Evolutionary conservation across 1,140 invertebrate species (phyloP).

Genomic region (Archivesica marissinica): DNA sequence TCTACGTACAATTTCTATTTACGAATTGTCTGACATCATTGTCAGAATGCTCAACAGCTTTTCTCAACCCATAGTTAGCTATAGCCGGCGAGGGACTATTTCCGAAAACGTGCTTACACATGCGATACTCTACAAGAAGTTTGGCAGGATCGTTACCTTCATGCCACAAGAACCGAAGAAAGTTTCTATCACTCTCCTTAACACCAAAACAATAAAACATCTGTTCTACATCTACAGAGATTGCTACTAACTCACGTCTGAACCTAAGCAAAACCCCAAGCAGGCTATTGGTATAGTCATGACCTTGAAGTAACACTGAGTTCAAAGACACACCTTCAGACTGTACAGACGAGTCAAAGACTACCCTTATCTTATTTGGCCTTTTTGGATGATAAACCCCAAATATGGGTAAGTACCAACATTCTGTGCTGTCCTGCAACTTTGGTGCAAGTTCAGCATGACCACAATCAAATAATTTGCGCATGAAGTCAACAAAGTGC

Average conservation of each 20-base stretch:
- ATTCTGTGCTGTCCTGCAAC: constrained; percentile 15
- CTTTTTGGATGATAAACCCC: constrained; percentile 67
- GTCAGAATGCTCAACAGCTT: constrained; percentile 19
- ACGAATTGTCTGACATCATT: constrained; percentile 55
- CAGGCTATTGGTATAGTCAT: constrained; percentile 79
- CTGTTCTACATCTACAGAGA: constrained; percentile 48
- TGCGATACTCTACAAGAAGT: constrained; percentile 53
- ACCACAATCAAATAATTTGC: constrained; percentile 17
- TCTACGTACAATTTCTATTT: constrained; percentile 61
- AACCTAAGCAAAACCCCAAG: constrained; percentile 37
- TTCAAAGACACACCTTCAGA: constrained; percentile 58
- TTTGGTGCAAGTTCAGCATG: constrained; percentile 66
- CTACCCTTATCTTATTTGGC: constrained; percentile 51
- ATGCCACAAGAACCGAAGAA: constrained; percentile 62
- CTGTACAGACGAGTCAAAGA: constrained; percentile 65
- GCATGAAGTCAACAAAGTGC: constrained; percentile 55
- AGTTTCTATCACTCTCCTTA: constrained; percentile 55
- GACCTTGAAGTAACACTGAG: constrained; percentile 69
- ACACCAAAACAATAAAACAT: constrained; percentile 67
- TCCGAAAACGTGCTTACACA: constrained; percentile 66
- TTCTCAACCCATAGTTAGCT: constrained; percentile 43
- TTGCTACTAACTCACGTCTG: constrained; percentile 20
- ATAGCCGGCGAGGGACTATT: constrained; percentile 61
- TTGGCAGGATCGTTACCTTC: constrained; percentile 47
- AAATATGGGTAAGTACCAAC: constrained; percentile 68